phyloP scores from a whole-genome alignment of 2,113 vertebrate genomes.

The Struthio camelus region DNA sequence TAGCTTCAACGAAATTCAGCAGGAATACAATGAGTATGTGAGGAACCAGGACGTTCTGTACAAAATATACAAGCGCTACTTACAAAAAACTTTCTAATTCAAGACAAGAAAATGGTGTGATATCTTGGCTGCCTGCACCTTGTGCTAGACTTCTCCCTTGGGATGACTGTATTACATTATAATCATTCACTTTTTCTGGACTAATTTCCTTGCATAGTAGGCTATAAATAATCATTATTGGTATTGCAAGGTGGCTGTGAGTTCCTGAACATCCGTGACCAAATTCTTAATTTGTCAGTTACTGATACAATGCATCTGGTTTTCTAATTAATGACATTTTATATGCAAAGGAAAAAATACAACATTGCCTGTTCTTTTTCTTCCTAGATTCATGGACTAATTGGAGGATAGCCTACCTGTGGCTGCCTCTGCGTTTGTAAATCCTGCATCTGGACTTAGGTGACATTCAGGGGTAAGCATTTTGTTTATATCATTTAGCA shows the following conservation, averaged over 20 bases:
- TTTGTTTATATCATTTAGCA: not conserved
- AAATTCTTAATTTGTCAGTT: slow-evolving; percentile 37
- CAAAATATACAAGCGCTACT: not conserved
- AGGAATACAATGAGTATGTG: not conserved
- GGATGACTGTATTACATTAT: not conserved
- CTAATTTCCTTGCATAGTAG: slow-evolving; percentile 23
- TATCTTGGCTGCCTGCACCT: not conserved
- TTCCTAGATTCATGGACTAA: not conserved
- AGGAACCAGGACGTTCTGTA: not conserved
- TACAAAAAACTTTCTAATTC: not conserved
- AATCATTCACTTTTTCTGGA: slow-evolving; percentile 20
- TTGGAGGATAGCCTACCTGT: not conserved
- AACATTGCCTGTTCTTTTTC: not conserved
- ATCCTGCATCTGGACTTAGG: not conserved
- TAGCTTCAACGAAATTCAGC: not conserved
- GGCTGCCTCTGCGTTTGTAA: not conserved
- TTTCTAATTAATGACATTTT: slow-evolving; percentile 31
- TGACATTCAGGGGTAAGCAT: not conserved
- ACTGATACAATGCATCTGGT: slow-evolving; percentile 16
- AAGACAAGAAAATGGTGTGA: not conserved
- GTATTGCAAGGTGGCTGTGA: not conserved
- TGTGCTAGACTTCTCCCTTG: not conserved
- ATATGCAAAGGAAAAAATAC: not conserved
- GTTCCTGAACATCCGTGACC: not conserved
- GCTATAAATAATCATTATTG: slow-evolving; percentile 51